These are phyloP conservation scores for Pinna nobilis DNA, from an alignment of 1,140 invertebrate genomes.

Conservation along the genomic window DNA sequence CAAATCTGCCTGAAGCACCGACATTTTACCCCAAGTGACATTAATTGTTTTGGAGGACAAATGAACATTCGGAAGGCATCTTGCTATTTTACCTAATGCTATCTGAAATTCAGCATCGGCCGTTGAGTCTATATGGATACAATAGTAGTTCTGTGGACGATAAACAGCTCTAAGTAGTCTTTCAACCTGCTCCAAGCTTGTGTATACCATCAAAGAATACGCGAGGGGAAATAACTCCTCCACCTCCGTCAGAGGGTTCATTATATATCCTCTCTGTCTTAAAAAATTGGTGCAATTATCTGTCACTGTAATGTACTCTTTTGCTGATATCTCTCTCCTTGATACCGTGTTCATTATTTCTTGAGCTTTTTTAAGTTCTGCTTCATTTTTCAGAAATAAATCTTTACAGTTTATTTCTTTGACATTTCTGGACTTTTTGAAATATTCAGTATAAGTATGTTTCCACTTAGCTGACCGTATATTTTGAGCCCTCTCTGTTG, in stretches of 20 bases:
- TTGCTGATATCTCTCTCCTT: too few species aligned
- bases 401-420: too few species aligned
- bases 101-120: constrained; percentile 25
- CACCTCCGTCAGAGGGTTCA: constrained; percentile 36
- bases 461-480: too few species aligned
- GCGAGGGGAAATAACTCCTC: constrained; percentile 64
- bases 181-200: constrained; percentile 61
- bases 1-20: constrained; percentile 61
- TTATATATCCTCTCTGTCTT: constrained; percentile 45
- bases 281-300: constrained; percentile 28
- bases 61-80: constrained; percentile 64
- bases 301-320: neutral
- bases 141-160: constrained; percentile 70
- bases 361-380: too few species aligned
- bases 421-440: too few species aligned
- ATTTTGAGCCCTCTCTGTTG: too few species aligned
- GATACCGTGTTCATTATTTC: too few species aligned
- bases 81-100: constrained; percentile 40
- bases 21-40: constrained; percentile 55
- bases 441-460: too few species aligned
- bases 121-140: constrained; percentile 69
- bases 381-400: too few species aligned
- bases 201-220: constrained; percentile 64
- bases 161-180: constrained; percentile 64
- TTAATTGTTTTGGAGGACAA: constrained; percentile 48